phyloP scores from a whole-genome alignment of 1,140 invertebrate species.

The Triops longicaudatus region DNA sequence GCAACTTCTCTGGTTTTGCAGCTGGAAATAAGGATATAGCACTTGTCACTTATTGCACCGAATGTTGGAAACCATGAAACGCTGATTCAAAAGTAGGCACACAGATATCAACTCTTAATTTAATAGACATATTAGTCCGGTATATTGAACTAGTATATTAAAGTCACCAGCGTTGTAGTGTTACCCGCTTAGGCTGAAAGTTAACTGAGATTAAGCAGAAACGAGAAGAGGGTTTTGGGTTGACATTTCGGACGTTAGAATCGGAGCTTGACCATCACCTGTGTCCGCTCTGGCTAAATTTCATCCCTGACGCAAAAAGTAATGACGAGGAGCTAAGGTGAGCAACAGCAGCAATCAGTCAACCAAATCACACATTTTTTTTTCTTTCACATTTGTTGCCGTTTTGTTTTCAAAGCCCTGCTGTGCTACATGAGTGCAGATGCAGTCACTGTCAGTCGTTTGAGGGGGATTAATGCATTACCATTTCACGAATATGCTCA shows the following conservation, averaged over 20 bases:
- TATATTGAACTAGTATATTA: no score
- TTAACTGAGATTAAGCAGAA: background rate
- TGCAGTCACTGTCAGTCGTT: background rate
- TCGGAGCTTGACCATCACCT: slow-evolving; percentile 9
- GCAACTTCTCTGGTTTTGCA: no score
- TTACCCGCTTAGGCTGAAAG: background rate
- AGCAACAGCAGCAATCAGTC: background rate
- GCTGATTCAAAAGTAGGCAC: no score
- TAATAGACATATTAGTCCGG: no score
- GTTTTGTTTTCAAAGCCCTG: background rate
- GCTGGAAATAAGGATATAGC: no score
- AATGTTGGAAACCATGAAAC: no score
- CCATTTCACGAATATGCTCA: background rate
- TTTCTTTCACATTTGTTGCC: background rate
- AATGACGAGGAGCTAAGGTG: background rate
- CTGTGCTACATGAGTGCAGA: background rate
- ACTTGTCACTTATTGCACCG: no score
- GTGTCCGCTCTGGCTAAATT: background rate
- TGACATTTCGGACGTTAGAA: slow-evolving; percentile 3
- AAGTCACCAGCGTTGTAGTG: background rate
- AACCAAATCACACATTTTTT: background rate
- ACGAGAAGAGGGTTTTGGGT: background rate
- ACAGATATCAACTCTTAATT: no score
- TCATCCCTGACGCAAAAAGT: background rate
- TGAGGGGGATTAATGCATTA: background rate